A percentile compares a stretch with the other conserved stretches of the same genome.
Conservation (phyloP, 2,888 invertebrate species). For the Brachypterus glaber region DNA sequence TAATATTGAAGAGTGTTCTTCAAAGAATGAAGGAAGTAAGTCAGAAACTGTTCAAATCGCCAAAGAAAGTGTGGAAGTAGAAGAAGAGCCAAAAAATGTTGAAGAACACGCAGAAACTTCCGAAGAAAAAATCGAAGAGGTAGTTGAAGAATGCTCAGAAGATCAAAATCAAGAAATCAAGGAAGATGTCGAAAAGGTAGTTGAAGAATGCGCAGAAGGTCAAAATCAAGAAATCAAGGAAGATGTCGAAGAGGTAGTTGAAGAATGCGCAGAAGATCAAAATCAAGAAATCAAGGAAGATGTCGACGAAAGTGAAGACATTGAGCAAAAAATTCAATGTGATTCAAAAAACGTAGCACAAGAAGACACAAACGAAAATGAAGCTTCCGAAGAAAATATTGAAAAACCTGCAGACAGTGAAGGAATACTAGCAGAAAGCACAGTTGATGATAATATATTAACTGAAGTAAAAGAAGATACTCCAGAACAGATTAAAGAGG, state of each 20-base stretch:
- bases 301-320: too few relatives aligned
- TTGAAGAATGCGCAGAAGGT: background rate
- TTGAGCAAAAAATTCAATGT: too few relatives aligned
- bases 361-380: too few relatives aligned
- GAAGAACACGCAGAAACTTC: background rate
- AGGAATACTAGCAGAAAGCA: conserved; percentile 1
- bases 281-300: background rate
- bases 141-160: background rate
- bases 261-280: background rate
- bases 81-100: conserved; percentile 1
- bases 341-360: too few relatives aligned
- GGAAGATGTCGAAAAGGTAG: background rate
- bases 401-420: background rate
- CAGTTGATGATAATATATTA: conserved; percentile 1
- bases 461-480: conserved; percentile 1
- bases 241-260: background rate
- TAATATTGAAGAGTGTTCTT: background rate
- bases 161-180: background rate
- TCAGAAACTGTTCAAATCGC: background rate
- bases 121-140: background rate
- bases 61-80: conserved; percentile 1
- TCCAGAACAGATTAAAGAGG: too few relatives aligned
- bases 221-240: background rate
- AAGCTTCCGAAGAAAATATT: background rate
- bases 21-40: conserved; percentile 2